Evolutionary conservation across 2,113 vertebrate species (phyloP).

Genomic region (Cepphus grylle): DNA sequence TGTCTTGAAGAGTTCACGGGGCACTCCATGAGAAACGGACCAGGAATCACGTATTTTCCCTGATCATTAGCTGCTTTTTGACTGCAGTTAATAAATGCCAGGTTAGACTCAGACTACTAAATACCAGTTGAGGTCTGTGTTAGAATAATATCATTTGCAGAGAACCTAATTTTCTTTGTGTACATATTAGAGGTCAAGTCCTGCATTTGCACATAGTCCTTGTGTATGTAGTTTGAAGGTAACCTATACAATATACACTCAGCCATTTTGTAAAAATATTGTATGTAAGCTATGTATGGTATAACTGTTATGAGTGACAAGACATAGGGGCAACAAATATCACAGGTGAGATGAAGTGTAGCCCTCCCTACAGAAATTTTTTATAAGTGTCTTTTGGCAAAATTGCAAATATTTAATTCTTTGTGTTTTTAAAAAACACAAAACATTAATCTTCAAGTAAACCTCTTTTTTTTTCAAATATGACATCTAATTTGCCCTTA

Average conservation of each 20-base stretch:
- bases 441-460: not conserved
- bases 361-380: not conserved
- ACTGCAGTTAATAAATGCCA: not conserved
- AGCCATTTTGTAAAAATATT: not conserved
- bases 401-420: not conserved
- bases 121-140: not conserved
- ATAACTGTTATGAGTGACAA: not conserved
- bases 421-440: not conserved
- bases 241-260: not conserved
- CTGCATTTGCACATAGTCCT: not conserved
- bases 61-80: not conserved
- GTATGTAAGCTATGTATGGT: not conserved
- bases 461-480: not conserved
- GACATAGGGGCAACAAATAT: not conserved
- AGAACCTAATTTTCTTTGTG: not conserved
- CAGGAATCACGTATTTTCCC: not conserved
- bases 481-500: not conserved
- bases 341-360: not conserved
- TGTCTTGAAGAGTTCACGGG: not conserved
- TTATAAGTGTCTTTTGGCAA: not conserved
- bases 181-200: not conserved
- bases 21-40: not conserved
- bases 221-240: not conserved
- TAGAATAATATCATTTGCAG: not conserved
- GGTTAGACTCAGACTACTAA: not conserved